Percentiles rank a stretch among this genome's conserved stretches.
Evolutionary conservation across 2,797 vertebrate genomes (phyloP).

Genomic region (Anisognathus igniventris): DNA sequence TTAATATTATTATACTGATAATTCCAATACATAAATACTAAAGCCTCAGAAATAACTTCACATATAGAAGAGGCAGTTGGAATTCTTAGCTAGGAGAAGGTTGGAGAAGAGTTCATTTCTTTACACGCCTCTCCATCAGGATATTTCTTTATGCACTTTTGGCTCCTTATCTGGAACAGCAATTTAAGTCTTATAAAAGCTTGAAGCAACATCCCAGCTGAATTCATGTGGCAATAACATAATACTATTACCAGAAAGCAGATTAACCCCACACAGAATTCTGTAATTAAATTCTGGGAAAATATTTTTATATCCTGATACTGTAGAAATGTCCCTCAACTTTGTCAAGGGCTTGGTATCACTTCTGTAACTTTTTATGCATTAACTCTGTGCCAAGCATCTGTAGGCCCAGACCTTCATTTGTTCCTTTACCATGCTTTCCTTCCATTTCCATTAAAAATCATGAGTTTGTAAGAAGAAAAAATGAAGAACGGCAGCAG

Average conservation of each 20-base stretch:
- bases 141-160: not conserved
- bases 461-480: not conserved
- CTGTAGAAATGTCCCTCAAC: not conserved
- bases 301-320: not conserved
- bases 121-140: not conserved
- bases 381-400: not conserved
- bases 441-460: not conserved
- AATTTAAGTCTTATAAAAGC: not conserved
- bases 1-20: conserved; percentile 20
- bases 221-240: not conserved
- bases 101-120: not conserved
- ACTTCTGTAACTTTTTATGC: not conserved
- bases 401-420: not conserved
- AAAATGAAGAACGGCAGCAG: not conserved
- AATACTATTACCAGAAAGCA: not conserved
- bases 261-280: not conserved
- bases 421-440: not conserved
- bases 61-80: not conserved
- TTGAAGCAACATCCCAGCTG: not conserved
- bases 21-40: conserved; percentile 42
- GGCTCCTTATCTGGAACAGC: not conserved
- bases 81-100: not conserved
- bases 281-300: not conserved
- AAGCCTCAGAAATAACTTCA: conserved; percentile 12
- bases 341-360: not conserved